Base-by-base conservation (phyloP, 2,113 vertebrate species). In the Callipepla squamata region DNA sequence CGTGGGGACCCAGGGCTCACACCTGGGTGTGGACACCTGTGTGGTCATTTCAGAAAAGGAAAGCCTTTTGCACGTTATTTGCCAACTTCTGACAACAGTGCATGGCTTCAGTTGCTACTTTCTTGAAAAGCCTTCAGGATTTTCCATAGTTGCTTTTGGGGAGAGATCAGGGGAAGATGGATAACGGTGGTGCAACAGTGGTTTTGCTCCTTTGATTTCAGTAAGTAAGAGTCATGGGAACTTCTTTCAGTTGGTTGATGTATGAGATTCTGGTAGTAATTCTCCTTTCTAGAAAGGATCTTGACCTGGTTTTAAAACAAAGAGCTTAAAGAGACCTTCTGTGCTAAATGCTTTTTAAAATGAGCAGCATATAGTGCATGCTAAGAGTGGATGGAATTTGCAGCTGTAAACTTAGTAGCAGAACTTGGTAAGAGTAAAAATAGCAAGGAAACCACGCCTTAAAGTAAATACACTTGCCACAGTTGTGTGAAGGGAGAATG, bases 61-160 rank as follows among this genome's bases (percentile, higher is more conserved):
- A 32, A 62, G 10, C 23, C 34, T 9, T 2, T 0, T 67, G 53
- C 2, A 0, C 40, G 11, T 5, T 34, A 32, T 28, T 77, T 67
- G 30, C 6, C 45, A 77, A 40, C 47, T 79, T 82, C 78, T 74
- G 20, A 7, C n/a, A 36, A 7, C 45, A 50, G 51, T 6, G 4
- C 16, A 13, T 15, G 11, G 8, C 30, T 74, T 63, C 16, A 70
- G 28, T 48, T 89, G 69, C 22, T 19, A 48, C 26, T 47, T 58
- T 25, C 44, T 69, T 73, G 53, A 85, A 63, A 21, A 66, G 40
- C 36, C 21, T 19, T 51, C 17, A 28, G 21, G 38, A 34, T 51
- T 42, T 63, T 77, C 55, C 1, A 1, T 23, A 26, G 28, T 36
- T 44, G 17, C n/a, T 74, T 68, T 69, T 26, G 44, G 44, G 50